Evolutionary conservation across 2,113 vertebrate genomes (phyloP).

Genomic region (Pagrus major): DNA sequence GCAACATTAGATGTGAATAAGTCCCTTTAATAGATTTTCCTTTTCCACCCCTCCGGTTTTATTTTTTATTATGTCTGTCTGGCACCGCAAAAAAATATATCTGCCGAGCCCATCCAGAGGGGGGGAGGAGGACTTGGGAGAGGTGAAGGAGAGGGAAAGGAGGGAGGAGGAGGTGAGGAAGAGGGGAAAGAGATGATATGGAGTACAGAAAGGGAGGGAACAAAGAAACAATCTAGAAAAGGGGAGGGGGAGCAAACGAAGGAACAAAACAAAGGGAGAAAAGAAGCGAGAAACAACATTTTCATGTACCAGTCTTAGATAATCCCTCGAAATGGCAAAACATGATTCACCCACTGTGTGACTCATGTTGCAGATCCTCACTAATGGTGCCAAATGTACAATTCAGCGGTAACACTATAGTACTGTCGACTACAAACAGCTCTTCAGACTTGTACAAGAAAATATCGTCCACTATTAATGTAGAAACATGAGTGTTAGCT

Average conservation of each 20-base stretch:
- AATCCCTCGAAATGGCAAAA: slow-evolving; percentile 31
- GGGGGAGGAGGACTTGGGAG: too few relatives aligned
- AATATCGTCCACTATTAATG: background rate
- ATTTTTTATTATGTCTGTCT: slow-evolving; percentile 82
- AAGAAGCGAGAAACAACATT: slow-evolving; percentile 9
- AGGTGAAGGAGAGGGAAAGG: background rate
- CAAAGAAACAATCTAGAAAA: background rate
- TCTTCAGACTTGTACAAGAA: background rate
- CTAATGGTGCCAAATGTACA: slow-evolving; percentile 16
- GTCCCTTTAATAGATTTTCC: slow-evolving; percentile 79
- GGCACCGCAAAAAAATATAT: slow-evolving; percentile 71
- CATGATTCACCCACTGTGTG: slow-evolving; percentile 29
- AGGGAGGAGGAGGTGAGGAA: background rate
- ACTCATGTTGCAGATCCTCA: slow-evolving; percentile 43
- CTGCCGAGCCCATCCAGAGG: slow-evolving; percentile 26
- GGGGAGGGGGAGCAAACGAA: background rate
- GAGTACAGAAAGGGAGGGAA: background rate
- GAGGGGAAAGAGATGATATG: background rate
- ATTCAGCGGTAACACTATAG: slow-evolving; percentile 10
- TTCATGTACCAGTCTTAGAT: slow-evolving; percentile 17
- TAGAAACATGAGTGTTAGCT: background rate
- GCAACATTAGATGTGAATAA: slow-evolving; percentile 72
- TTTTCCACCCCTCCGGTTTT: slow-evolving; percentile 62
- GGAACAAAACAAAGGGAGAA: background rate
- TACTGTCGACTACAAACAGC: background rate